Evolutionary conservation across 2,888 invertebrate genomes (phyloP), one percentile per base, ranked within the genome.

Genomic region (Epistrophe grossulariae): DNA sequence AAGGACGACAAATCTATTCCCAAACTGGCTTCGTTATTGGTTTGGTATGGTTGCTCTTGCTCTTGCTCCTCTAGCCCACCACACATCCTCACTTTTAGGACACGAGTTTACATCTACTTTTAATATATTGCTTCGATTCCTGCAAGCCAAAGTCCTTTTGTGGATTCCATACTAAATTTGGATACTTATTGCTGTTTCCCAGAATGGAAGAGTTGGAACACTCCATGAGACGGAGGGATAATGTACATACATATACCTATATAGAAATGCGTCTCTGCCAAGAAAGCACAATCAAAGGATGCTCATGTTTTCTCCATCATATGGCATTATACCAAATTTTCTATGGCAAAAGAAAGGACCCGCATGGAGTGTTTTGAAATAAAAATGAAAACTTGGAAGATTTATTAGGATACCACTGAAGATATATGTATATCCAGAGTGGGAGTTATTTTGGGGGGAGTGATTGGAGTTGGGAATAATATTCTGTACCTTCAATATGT

Each of bases 371-470:
- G 66, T 60, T 59, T 55, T 76, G 82, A 74, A 87, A 79, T 79
- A 87, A 87, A 87, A 87, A 87, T 87, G 83, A 83, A 87, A 87
- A 87, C 87, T 87, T 79, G 45, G 79, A 87, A 87, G 87, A 87
- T 87, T 87, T 87, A 87, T 87, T 87, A 87, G 87, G 87, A 87
- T 87, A 83, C 83, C 15, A 79, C 68, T 76, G 71, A 87, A 83
- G 83, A 79, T 66, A 82, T 66, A 43, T 17, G 76, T 66, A 82
- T 66, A 43, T 17, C 28, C 50, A 45, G 66, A 68, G 38, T 17
- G 17, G 57, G 57, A 38, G 57, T 62, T 73, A 50, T 40, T 40
- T 62, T 43, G 73, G 15, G 68, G 35, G 10, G n/a, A n/a, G 50
- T 31, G 72, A 19, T 59, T 8, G 50, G 76, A 45, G 43, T 57